These are phyloP conservation scores for Neogale vison DNA, from an alignment of 2,113 vertebrate genomes.

Conservation along the genomic window DNA sequence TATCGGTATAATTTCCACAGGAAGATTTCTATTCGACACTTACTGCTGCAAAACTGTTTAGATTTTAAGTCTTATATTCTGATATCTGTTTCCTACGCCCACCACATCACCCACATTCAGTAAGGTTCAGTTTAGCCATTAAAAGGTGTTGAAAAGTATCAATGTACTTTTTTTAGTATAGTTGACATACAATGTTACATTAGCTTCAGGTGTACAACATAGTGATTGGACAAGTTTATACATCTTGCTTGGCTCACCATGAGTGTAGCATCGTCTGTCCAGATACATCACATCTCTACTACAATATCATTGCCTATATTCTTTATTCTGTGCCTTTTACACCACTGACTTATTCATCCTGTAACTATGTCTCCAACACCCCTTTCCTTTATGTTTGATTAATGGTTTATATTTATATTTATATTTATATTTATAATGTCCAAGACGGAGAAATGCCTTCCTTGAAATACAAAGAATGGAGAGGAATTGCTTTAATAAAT, in stretches of 20 bases:
- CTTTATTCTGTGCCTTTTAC: not conserved
- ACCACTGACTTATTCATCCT: not conserved
- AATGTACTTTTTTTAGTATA: not conserved
- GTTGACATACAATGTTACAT: not conserved
- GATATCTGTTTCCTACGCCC: accelerated
- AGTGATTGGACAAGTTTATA: not conserved
- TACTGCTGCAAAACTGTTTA: not conserved
- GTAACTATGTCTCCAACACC: not conserved
- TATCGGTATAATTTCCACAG: accelerated
- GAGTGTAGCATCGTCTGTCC: not conserved
- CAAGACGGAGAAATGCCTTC: not conserved
- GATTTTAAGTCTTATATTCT: not conserved
- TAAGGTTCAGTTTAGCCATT: not conserved
- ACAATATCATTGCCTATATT: not conserved
- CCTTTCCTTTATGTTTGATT: not conserved
- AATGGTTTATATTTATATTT: not conserved
- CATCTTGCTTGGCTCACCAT: not conserved
- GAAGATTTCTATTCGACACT: not conserved
- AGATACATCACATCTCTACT: not conserved
- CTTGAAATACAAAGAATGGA: not conserved
- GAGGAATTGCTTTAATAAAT: not conserved
- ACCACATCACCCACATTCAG: not conserved
- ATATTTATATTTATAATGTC: not conserved
- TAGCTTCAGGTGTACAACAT: not conserved
- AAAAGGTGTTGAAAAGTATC: not conserved